Base-by-base conservation (phyloP, 2,113 vertebrate genomes). In the Spea bombifrons region DNA sequence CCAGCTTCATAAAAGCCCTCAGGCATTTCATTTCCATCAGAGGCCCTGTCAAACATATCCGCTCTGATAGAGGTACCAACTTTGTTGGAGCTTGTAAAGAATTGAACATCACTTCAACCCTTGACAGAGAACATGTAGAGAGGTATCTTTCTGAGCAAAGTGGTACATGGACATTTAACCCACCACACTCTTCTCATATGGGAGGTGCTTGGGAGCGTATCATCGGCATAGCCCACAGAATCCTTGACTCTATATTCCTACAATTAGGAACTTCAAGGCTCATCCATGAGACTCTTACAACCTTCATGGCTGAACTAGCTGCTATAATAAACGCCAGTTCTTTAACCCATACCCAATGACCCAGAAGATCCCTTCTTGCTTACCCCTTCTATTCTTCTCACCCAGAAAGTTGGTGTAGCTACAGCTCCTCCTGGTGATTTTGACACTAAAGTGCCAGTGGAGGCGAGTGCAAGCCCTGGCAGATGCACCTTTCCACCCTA, bases 381-480 rank as follows among this genome's bases (percentile, higher is more conserved):
- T 0, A 75, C 53, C 6, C 76, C 66, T 30, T 69, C 77, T 12
- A 64, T 64, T 48, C 83, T 81, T 17, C 81, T 84, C 47, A 85
- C 78, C 5, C 76, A 84, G 17, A 84, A 83, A 0, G 59, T 66
- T 9, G 64, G 78, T 12, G 7, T 0, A 2, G 1, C 46, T 44
- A 8, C 67, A 9, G 79, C 64, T 71, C 71, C 75, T 67, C 17
- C 55, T 16, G 81, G 57, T 0, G 53, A 81, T 8, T 86, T 82
- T 65, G 65, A 12, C 2, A 47, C 44, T 17, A 49, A n/a, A 82
- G 9, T 43, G 2, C 5, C 83, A 83, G 10, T 82, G 81, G 80
- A 17, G 75, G 0, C 82, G 82, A 5, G 78, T 73, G 1, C 82
- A 81, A 13, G 65, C 81, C 7, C 12, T 47, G n/a, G 17, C 64